Conservation (phyloP, 2,888 invertebrate genomes). For the Adela reaumurella region DNA sequence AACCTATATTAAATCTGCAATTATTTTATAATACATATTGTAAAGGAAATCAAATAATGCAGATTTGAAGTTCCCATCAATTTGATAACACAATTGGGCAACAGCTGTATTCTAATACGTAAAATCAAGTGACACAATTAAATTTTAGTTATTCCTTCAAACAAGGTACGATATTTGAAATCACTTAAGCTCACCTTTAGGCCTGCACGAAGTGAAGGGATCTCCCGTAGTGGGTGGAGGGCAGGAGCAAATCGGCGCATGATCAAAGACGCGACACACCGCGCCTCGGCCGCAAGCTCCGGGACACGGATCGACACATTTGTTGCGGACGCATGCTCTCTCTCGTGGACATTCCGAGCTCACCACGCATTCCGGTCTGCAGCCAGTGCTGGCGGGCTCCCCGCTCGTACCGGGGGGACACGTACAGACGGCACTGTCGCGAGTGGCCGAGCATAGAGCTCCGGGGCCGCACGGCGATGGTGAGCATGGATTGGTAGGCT, state of each 20-base stretch:
- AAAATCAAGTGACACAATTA: no score
- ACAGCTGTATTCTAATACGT: no score
- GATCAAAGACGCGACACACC: slow-evolving; percentile 60
- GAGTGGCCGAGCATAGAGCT: slow-evolving; percentile 59
- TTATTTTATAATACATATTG: no score
- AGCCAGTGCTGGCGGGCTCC: slow-evolving; percentile 70
- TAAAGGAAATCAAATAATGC: no score
- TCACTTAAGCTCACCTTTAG: slow-evolving; percentile 23
- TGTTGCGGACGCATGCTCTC: slow-evolving; percentile 72
- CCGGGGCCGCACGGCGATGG: slow-evolving; percentile 79
- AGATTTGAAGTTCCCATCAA: no score
- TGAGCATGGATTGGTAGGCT: slow-evolving; percentile 62
- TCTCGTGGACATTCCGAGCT: slow-evolving; percentile 77
- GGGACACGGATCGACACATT: slow-evolving; percentile 77
- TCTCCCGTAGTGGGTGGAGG: slow-evolving; percentile 69
- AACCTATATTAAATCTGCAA: no score
- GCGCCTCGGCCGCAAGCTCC: slow-evolving; percentile 80
- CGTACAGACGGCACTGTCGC: slow-evolving; percentile 66
- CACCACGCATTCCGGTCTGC: slow-evolving; percentile 79
- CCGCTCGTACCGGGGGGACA: slow-evolving; percentile 74
- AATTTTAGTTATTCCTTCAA: no score
- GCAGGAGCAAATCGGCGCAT: slow-evolving; percentile 72
- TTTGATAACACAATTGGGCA: no score
- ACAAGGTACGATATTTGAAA: no score
- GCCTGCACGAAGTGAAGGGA: slow-evolving; percentile 70